Evolutionary conservation across 2,797 vertebrate species (phyloP).

Genomic region (Synaphobranchus kaupii): DNA sequence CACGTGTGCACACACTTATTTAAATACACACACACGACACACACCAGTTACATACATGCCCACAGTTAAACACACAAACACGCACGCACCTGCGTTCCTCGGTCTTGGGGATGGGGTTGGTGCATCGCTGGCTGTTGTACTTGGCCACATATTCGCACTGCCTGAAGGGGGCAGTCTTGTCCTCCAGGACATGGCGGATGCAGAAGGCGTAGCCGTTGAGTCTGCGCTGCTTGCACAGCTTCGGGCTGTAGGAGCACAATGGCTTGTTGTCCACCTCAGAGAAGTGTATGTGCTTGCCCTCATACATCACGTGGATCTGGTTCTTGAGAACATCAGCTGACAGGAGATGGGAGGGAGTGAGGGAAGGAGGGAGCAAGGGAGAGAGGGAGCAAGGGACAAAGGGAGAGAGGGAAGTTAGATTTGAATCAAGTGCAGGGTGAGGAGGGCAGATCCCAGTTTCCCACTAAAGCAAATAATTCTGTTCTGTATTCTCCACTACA

Average conservation of each 20-base stretch:
- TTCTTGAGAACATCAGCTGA: conserved; percentile 99
- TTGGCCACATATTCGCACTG: conserved; percentile 99
- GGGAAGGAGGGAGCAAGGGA: conserved; percentile 7
- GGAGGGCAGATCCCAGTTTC: too few species aligned
- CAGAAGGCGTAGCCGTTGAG: conserved; percentile 99
- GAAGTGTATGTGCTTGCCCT: conserved; percentile 99
- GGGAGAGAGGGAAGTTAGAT: too few species aligned
- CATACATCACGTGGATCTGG: conserved; percentile 99
- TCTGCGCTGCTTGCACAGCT: conserved; percentile 99
- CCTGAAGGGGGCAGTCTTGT: conserved; percentile 99
- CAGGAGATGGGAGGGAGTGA: conserved; percentile 58
- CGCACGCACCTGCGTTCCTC: conserved; percentile 93
- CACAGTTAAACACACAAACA: conserved; percentile 9
- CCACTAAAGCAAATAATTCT: too few species aligned
- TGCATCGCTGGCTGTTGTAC: conserved; percentile 99
- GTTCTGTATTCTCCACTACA: too few species aligned
- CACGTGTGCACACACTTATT: background rate
- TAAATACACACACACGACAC: background rate
- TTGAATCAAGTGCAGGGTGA: too few species aligned
- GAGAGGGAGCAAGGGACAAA: too few species aligned
- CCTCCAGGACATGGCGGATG: conserved; percentile 98
- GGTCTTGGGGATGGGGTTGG: conserved; percentile 98
- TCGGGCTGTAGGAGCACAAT: conserved; percentile 99
- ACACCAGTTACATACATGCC: background rate
- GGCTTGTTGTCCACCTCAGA: conserved; percentile 99